Evolutionary conservation across 2,888 invertebrate species (phyloP).

Genomic region (Slavum lentiscoides): DNA sequence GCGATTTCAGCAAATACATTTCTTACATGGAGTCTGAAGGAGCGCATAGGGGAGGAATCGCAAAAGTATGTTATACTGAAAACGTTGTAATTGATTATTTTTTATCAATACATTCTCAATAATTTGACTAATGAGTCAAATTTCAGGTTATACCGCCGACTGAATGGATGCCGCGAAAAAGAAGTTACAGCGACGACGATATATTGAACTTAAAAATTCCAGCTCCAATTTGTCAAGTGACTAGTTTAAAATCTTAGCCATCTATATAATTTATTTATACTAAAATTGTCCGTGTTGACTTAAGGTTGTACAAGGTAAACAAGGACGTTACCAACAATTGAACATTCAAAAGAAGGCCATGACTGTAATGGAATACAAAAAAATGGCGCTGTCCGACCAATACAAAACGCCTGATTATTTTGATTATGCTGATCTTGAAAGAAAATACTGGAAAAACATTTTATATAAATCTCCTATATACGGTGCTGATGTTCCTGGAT

Average conservation of each 20-base stretch:
- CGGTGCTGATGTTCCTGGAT: constrained; percentile 97
- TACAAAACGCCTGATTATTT: constrained; percentile 79
- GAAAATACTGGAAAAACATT: constrained; percentile 98
- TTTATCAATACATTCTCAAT: background rate
- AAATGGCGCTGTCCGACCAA: constrained; percentile 69
- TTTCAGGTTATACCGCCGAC: constrained; percentile 85
- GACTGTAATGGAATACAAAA: constrained; percentile 84
- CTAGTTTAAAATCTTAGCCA: background rate
- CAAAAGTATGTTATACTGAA: constrained; percentile 69
- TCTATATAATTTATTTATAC: background rate
- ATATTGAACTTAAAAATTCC: constrained; percentile 80
- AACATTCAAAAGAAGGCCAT: constrained; percentile 94
- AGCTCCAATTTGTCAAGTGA: constrained; percentile 88
- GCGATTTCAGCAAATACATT: constrained; percentile 88
- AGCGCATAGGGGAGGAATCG: constrained; percentile 92
- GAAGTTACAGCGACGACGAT: constrained; percentile 80
- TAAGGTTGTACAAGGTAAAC: constrained; percentile 82
- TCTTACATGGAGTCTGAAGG: constrained; percentile 87
- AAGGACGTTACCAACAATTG: constrained; percentile 93
- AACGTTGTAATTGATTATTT: too few relatives aligned
- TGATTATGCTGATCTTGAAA: constrained; percentile 84
- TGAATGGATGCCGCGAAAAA: constrained; percentile 89
- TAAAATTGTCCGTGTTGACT: background rate
- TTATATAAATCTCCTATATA: constrained; percentile 95
- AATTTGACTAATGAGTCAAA: too few relatives aligned